Evolutionary conservation across 2,113 vertebrate genomes (phyloP), one percentile per base, ranked within the genome.

Genomic region (Meles meles): DNA sequence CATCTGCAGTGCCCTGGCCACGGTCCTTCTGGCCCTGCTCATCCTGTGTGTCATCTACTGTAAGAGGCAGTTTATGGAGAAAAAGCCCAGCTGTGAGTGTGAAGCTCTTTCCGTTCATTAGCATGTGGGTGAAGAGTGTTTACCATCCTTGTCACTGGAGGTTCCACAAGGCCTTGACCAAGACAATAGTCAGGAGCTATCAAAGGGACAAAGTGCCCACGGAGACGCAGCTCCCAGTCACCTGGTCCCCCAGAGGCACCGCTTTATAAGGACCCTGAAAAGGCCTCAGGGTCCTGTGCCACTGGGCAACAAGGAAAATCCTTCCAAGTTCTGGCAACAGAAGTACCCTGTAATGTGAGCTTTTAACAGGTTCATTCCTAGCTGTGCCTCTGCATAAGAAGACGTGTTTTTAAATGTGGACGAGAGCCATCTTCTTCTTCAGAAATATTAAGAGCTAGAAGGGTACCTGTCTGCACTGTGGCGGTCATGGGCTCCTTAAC

Each of bases 11-110:
- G 99, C 99, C 2, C 98, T 99, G 98, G 99, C 99, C 12, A 99
- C 99, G 0, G 99, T 99, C 59, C 99, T 99, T 88, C 98, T 99
- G 85, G 99, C 99, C 69, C 99, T 99, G 72, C 99, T 99, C 61
- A 99, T 99, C 94, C 99, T 99, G n/a, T 99, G 99, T 7, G 98
- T 99, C 97, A 99, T 99, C 98, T 99, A 99, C 93, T 99, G 99
- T 97, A 99, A 99, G 98, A 99, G 99, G 63, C 99, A 99, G 98
- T 99, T 99, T 88, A 99, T 99, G 99, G 99, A 99, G 98, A 99
- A 99, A 97, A 99, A 99, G 72, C 99, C 99, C 98, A 99, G 98
- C 79, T 99, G 99, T 99, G 97, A 99, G 99, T 98, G 87, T 92
- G 25, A 34, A 55, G 0, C 55, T 17, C 21, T 39, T 29, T 17